A percentile compares a stretch with the other conserved stretches of the same genome.
These are phyloP conservation scores for Alcedo atthis DNA, from an alignment of 2,797 vertebrate species.

Conservation along the genomic window DNA sequence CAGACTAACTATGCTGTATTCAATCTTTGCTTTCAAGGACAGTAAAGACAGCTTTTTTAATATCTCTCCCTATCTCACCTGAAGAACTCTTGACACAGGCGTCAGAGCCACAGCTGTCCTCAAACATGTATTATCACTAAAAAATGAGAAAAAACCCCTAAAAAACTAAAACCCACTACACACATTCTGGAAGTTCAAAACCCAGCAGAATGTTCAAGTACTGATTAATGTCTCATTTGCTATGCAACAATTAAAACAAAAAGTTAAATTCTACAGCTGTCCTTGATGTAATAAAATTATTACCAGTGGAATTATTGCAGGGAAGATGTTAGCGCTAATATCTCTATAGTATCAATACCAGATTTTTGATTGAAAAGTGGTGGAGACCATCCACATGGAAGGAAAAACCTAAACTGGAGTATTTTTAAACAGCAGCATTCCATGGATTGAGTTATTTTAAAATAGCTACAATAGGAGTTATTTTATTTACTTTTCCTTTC, in stretches of 20 bases:
- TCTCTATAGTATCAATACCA: background rate
- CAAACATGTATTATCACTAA: background rate
- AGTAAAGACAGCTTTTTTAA: background rate
- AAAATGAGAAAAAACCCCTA: background rate
- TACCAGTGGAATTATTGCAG: background rate
- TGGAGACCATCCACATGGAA: background rate
- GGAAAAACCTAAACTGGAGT: background rate
- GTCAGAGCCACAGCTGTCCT: background rate
- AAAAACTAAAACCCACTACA: background rate
- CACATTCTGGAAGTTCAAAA: background rate
- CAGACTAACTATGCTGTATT: rapidly evolving
- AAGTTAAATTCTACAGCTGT: background rate
- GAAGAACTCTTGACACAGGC: background rate
- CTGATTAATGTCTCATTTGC: background rate
- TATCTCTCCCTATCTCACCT: background rate
- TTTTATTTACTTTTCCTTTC: constrained; percentile 52
- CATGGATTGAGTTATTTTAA: background rate
- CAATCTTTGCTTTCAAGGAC: background rate
- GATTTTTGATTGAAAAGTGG: background rate
- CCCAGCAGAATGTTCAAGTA: background rate
- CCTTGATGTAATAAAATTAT: background rate
- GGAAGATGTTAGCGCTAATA: background rate
- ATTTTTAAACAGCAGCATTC: background rate
- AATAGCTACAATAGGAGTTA: constrained; percentile 23
- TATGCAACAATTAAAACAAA: background rate